phyloP scores from a whole-genome alignment of 2,797 vertebrate species.

The Falco naumanni region DNA sequence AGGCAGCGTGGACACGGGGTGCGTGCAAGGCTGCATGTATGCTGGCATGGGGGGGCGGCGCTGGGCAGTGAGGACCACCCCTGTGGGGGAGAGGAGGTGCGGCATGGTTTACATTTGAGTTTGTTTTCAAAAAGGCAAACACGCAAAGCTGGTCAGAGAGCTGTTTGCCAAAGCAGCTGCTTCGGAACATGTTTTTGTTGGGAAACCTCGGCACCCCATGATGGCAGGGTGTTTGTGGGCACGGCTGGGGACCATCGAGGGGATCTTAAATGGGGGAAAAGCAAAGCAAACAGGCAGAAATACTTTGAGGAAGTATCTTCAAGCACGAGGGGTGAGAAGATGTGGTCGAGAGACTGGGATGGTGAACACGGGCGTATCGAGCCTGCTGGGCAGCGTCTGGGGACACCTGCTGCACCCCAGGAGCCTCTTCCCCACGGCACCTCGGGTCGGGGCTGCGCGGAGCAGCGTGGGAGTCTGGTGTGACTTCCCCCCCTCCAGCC shows the following conservation, averaged over 20 bases:
- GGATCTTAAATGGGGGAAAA: not conserved
- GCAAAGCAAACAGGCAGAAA: not conserved
- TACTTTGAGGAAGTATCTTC: not conserved
- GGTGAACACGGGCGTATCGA: not conserved
- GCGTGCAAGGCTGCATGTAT: fast-evolving
- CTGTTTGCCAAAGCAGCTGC: not conserved
- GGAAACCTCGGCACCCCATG: fast-evolving
- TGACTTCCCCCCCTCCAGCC: not conserved
- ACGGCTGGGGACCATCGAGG: fast-evolving
- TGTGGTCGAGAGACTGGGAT: fast-evolving
- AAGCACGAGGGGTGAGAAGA: not conserved
- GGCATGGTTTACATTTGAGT: not conserved
- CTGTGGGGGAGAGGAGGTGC: not conserved
- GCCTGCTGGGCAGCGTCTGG: not conserved
- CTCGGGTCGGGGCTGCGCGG: fast-evolving
- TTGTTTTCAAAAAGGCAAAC: not conserved
- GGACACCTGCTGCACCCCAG: fast-evolving
- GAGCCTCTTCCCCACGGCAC: not conserved
- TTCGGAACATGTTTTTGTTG: not conserved
- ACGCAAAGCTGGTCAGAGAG: not conserved
- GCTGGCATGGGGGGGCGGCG: not conserved
- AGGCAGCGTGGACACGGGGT: fast-evolving
- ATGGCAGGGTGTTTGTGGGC: fast-evolving
- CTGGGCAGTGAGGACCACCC: not conserved
- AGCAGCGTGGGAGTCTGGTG: fast-evolving